Evolutionary conservation across 2,888 invertebrate species (phyloP).

Genomic region (Malthinus seriepunctatus): DNA sequence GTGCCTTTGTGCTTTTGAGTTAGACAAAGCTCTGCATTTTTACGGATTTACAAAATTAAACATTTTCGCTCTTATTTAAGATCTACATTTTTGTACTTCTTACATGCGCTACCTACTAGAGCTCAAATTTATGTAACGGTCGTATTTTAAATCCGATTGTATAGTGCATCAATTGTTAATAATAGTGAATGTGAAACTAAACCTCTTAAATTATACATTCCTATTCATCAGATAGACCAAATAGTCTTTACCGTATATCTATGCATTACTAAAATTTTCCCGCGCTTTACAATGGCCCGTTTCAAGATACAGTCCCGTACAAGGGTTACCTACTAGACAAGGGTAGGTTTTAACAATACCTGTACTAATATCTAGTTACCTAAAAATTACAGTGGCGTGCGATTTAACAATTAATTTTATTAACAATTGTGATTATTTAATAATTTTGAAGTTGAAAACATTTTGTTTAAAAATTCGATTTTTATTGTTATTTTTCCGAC

Average conservation of each 20-base stretch:
- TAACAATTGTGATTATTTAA: neutral
- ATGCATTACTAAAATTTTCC: conserved; percentile 27
- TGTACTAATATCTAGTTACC: conserved; percentile 26
- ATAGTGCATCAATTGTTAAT: conserved; percentile 11
- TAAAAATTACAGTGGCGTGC: conserved; percentile 31
- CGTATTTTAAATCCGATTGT: conserved; percentile 5
- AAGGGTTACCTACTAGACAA: conserved; percentile 33
- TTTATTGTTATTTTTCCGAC: neutral
- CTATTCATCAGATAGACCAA: conserved; percentile 16
- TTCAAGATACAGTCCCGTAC: conserved; percentile 32
- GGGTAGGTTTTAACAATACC: conserved; percentile 34
- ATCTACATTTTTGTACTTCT: too few relatives aligned
- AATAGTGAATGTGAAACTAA: conserved; percentile 19
- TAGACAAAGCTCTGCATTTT: too few relatives aligned
- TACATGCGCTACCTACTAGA: too few relatives aligned
- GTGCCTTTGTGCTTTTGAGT: too few relatives aligned
- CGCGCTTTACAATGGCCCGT: conserved; percentile 37
- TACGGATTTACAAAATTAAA: too few relatives aligned
- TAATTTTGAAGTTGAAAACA: neutral
- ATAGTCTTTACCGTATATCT: conserved; percentile 8
- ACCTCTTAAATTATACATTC: conserved; percentile 23
- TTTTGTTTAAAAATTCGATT: neutral
- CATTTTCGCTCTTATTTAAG: too few relatives aligned
- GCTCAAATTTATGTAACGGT: conserved; percentile 12
- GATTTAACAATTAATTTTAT: neutral